Evolutionary conservation across 2,888 invertebrate species (phyloP), one percentile per base, ranked within the genome.

Genomic region (Pammene fasciana): DNA sequence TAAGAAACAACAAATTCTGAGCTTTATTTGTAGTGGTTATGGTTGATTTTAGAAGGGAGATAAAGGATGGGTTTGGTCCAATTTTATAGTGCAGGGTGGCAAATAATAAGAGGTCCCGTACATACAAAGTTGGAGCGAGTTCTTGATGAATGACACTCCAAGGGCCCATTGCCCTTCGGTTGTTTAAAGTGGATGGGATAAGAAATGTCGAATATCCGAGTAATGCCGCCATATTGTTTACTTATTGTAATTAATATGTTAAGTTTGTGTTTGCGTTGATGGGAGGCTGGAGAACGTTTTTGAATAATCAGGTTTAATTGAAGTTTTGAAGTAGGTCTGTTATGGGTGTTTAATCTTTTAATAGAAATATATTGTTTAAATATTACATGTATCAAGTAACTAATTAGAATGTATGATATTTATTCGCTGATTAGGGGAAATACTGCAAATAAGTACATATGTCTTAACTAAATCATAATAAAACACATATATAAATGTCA

Each of bases 111-210:
- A 89, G 90, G 86, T 86, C 82, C 82, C 86, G 89, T 87, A 89
- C 88, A 89, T 89, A 87, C 85, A 86, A 90, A 92, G 89, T 91
- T 90, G 80, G 80, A 80, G 84, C 82, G 82, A 87, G 86, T 87
- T 86, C 85, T 90, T 92, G 92, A 92, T 92, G 92, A 90, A 92
- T 92, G 92, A 92, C 90, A 92, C 92, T 92, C 92, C 36, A 82
- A 84, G 92, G 92, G 85, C 89, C 92, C 90, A 92, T 92, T 90
- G 92, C 92, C 92, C 92, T 92, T 92, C 90, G 90, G 86, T 87
- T 87, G 90, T 87, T 90, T 90, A 87, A 92, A 91, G 87, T 87
- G 89, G 90, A 89, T 82, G 82, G 88, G 90, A 92, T 90, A 92
- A 92, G 92, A 90, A 91, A 90, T 85, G 90, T 87, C 86, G 92